phyloP scores from a whole-genome alignment of 2,797 vertebrate species.

The Phoxinus dragarum region DNA sequence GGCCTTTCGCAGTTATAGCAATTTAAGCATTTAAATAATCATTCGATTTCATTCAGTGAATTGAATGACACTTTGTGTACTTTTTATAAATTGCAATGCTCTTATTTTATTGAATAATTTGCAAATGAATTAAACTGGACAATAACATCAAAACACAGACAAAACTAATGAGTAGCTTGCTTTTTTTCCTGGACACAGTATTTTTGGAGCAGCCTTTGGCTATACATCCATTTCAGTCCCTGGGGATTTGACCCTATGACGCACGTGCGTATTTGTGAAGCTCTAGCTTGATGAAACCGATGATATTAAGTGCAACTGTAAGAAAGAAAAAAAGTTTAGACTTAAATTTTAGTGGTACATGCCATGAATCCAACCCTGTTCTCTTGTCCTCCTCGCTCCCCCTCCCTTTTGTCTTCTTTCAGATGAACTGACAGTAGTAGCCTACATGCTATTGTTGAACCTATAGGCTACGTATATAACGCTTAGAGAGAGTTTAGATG shows the following conservation, averaged over 20 bases:
- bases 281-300: conserved; percentile 6
- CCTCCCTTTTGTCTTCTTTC: background rate
- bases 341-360: background rate
- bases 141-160: background rate
- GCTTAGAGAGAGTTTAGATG: background rate
- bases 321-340: background rate
- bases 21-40: background rate
- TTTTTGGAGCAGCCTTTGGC: conserved; percentile 35
- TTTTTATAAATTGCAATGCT: background rate
- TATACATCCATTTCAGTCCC: conserved; percentile 1
- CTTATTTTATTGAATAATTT: background rate
- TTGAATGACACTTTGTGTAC: background rate
- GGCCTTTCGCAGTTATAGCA: background rate
- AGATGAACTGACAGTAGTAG: background rate
- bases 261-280: conserved; percentile 21
- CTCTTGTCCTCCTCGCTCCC: background rate
- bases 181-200: background rate
- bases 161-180: background rate
- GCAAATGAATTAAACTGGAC: background rate
- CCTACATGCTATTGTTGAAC: background rate
- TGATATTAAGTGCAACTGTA: conserved; percentile 24
- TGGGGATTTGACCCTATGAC: conserved; percentile 27
- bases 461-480: background rate
- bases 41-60: background rate
- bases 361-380: background rate